Evolutionary conservation across 2,888 invertebrate genomes (phyloP).

Genomic region (Tuberolachnus salignus): DNA sequence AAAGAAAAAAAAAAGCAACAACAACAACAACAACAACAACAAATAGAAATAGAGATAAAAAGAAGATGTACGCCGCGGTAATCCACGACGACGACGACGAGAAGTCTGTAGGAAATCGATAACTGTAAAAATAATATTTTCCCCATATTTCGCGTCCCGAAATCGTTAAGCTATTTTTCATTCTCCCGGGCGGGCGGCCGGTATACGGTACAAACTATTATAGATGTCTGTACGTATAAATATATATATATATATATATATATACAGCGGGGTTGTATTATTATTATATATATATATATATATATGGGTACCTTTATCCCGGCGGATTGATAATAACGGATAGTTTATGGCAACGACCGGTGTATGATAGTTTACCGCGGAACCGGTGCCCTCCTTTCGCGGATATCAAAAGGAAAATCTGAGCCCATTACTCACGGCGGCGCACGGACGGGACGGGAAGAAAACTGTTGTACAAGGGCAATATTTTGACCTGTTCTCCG

Average conservation of each 20-base stretch:
- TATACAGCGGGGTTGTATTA: neutral
- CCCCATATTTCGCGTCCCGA: constrained; percentile 28
- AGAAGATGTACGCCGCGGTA: constrained; percentile 26
- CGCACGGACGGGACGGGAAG: constrained; percentile 21
- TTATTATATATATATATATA: no score
- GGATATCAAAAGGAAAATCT: constrained; percentile 50
- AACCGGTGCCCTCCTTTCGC: neutral
- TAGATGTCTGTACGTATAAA: neutral
- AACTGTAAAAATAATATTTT: constrained; percentile 51
- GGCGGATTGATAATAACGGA: constrained; percentile 53
- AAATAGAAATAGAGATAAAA: no score
- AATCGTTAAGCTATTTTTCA: constrained; percentile 25
- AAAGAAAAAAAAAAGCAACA: no score
- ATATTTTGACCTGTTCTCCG: constrained; percentile 36
- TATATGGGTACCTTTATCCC: constrained; percentile 32
- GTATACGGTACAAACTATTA: no score
- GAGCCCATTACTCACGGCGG: constrained; percentile 36
- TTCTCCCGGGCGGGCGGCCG: neutral
- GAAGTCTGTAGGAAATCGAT: constrained; percentile 45
- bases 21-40: no score
- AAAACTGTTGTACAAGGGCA: constrained; percentile 32
- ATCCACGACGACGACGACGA: constrained; percentile 34
- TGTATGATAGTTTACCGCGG: neutral
- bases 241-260: neutral
- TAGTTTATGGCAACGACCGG: constrained; percentile 42